Percentiles rank a stretch among this genome's conserved stretches.
Evolutionary conservation across 2,888 invertebrate genomes (phyloP).

Genomic region (Habrosyne pyritoides): DNA sequence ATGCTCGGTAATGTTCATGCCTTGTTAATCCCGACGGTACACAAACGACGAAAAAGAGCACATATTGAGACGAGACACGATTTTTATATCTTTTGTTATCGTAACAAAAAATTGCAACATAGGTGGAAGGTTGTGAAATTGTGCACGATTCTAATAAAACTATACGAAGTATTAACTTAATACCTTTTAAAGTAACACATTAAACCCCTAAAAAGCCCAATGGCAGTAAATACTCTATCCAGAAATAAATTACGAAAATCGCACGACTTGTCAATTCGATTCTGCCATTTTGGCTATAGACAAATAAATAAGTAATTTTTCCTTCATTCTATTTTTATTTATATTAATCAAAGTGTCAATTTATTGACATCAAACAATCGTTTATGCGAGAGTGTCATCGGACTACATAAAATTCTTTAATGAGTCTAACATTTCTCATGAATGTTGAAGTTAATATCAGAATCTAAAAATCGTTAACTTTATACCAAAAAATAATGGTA

Average conservation of each 20-base stretch:
- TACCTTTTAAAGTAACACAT: constrained; percentile 41
- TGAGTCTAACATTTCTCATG: too few relatives aligned
- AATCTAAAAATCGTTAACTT: too few relatives aligned
- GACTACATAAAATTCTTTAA: too few relatives aligned
- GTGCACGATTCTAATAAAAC: constrained; percentile 31
- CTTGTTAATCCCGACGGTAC: constrained; percentile 61
- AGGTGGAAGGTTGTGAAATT: constrained; percentile 33
- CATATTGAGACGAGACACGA: constrained; percentile 64
- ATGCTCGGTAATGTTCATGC: constrained; percentile 55
- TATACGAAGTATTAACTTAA: constrained; percentile 25
- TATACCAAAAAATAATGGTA: too few relatives aligned
- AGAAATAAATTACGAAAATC: constrained; percentile 79
- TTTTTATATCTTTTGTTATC: constrained; percentile 83
- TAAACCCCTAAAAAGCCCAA: constrained; percentile 49
- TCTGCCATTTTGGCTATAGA: constrained; percentile 80
- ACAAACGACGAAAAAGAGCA: constrained; percentile 68
- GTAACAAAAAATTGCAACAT: constrained; percentile 72
- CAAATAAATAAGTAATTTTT: constrained; percentile 29
- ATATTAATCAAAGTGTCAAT: constrained; percentile 14
- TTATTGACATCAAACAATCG: too few relatives aligned
- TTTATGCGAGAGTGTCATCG: constrained; percentile 6
- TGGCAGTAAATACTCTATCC: constrained; percentile 63
- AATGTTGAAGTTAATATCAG: too few relatives aligned
- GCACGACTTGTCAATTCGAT: constrained; percentile 75
- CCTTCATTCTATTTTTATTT: constrained; percentile 18